Evolutionary conservation across 2,113 vertebrate genomes (phyloP), one percentile per base, ranked within the genome.

Genomic region (Antechinus stuartii): DNA sequence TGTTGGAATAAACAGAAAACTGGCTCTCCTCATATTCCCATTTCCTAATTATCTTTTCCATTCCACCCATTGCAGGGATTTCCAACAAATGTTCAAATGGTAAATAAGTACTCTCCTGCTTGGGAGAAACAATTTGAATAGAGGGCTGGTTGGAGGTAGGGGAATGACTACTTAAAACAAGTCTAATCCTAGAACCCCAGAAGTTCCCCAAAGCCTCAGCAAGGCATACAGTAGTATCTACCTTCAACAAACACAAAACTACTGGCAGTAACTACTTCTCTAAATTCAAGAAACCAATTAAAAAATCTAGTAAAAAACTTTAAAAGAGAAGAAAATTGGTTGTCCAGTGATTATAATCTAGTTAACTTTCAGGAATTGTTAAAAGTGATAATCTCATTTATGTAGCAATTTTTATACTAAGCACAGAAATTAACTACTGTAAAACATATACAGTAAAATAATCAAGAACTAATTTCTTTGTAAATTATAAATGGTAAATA

Each of bases 401-500:
- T 30, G 10, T 26, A 61, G 2, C 26, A 27, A 61, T 30, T 61
- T 61, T 61, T 92, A 94, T 49, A 49, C 90, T 54, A 93, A 68
- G 27, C 54, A 94, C 42, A 94, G 35, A 57, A 94, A 89, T 50
- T 9, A 89, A 24, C 47, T 90, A 94, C 47, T 94, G 30, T 54
- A 92, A 56, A 61, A 61, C 9, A 8, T 56, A 56, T 56, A 8
- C 3, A 26, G 25, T 55, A 56, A 94, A 95, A 56, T 76, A 26
- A 55, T 54, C 76, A 84, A 92, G 56, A 92, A 11, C 30, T 52
- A 23, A 26, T 54, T 92, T 95, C 84, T 96, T 93, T 94, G 90
- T 14, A 93, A n/a, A 3, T 68, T 68, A 68, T 47, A 93, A 96
- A n/a, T 57, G 8, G 14, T 56, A 94, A 89, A 89, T 93, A 30